These are phyloP conservation scores for Dysdera silvatica DNA, from an alignment of 1,140 invertebrate species.

Conservation along the genomic window DNA sequence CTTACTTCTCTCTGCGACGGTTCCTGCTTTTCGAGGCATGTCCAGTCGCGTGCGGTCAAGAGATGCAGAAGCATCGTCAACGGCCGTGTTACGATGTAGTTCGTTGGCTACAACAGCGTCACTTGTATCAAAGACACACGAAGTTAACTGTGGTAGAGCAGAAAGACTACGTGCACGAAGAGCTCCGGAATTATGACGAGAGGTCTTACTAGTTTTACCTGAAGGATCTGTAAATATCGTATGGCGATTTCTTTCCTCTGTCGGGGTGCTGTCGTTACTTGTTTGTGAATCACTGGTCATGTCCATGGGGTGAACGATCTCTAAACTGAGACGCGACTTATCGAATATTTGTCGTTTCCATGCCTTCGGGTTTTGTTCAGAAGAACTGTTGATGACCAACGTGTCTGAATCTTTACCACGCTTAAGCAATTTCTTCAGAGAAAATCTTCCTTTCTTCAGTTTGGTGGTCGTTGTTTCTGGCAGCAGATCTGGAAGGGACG, in stretches of 20 bases:
- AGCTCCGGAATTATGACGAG: too few relatives aligned
- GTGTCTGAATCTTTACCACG: conserved; percentile 54
- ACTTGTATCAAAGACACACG: too few relatives aligned
- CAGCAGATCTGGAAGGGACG: conserved; percentile 6
- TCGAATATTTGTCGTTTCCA: conserved; percentile 29
- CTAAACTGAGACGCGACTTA: conserved; percentile 44
- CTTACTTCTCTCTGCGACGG: conserved; percentile 19
- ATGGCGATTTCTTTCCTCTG: conserved; percentile 7
- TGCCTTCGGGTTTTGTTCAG: conserved; percentile 15
- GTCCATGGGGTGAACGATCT: conserved; percentile 80
- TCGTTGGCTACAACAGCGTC: too few relatives aligned
- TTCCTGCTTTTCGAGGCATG: conserved; percentile 17
- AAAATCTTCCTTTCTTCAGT: conserved; percentile 59
- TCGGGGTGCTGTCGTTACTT: background rate
- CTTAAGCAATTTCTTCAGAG: conserved; percentile 70
- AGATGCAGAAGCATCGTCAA: too few relatives aligned
- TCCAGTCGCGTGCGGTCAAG: background rate
- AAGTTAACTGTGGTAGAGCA: conserved; percentile 15
- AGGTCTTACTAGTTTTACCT: background rate
- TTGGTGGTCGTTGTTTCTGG: conserved; percentile 37
- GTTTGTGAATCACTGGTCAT: conserved; percentile 40
- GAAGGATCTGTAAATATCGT: conserved; percentile 7
- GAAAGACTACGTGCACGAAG: conserved; percentile 8
- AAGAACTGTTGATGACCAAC: background rate
- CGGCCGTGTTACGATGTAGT: too few relatives aligned